Percentiles rank a stretch among this genome's conserved stretches.
phyloP scores from a whole-genome alignment of 1,140 invertebrate genomes.

The Ptiloglossa arizonensis region DNA sequence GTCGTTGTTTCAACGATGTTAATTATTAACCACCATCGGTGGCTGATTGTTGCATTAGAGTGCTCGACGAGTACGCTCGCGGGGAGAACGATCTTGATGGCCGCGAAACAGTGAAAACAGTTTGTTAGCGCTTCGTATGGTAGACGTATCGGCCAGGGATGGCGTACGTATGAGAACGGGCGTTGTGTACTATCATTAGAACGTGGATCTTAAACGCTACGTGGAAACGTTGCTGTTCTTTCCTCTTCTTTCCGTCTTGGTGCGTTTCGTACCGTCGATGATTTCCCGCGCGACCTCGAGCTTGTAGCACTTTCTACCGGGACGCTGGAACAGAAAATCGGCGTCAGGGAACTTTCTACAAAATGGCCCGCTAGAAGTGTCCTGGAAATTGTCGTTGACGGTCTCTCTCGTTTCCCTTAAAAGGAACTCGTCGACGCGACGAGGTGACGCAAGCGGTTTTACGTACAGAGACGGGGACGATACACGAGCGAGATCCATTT shows the following conservation, averaged over 20 bases:
- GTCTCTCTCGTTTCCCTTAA: neutral
- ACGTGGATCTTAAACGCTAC: neutral
- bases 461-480: neutral
- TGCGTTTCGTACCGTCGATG: conserved; percentile 42
- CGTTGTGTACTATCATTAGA: neutral
- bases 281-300: conserved; percentile 42
- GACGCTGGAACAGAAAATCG: conserved; percentile 54
- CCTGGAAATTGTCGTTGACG: neutral
- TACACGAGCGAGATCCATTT: neutral
- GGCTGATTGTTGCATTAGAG: neutral
- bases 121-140: neutral
- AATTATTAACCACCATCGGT: neutral
- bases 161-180: neutral
- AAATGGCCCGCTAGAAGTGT: conserved; percentile 31
- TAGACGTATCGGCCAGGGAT: neutral
- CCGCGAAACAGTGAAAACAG: conserved; percentile 2
- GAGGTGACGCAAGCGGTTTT: neutral
- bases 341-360: conserved; percentile 53
- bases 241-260: conserved; percentile 12
- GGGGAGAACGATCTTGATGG: neutral
- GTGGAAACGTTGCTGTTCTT: conserved; percentile 8
- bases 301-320: conserved; percentile 57
- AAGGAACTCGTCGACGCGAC: neutral
- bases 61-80: too few relatives aligned
- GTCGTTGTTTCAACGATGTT: neutral